phyloP scores from a whole-genome alignment of 1,140 invertebrate genomes.

The Drosophila yakuba region DNA sequence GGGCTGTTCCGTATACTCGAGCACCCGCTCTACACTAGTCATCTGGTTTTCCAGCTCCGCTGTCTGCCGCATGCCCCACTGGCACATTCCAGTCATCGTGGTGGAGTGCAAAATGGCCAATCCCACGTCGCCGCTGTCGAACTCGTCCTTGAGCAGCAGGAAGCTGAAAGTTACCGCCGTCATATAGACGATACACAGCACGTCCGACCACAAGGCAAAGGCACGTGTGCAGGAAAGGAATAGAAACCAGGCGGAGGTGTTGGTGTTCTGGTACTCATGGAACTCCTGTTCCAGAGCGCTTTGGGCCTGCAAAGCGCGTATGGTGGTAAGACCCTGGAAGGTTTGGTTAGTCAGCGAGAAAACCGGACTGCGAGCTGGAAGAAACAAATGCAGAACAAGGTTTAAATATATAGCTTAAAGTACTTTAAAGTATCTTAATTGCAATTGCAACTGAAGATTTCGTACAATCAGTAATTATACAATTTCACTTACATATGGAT shows the following conservation, averaged over 20 bases:
- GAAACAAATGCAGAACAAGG: neutral
- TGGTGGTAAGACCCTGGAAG: slow-evolving; percentile 92
- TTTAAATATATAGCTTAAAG: too few relatives aligned
- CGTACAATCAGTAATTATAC: neutral
- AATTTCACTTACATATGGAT: slow-evolving; percentile 89
- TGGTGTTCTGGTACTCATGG: slow-evolving; percentile 89
- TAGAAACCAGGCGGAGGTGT: slow-evolving; percentile 89
- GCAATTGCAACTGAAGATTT: too few relatives aligned
- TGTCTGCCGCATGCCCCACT: slow-evolving; percentile 95
- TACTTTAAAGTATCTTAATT: too few relatives aligned
- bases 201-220: slow-evolving; percentile 87
- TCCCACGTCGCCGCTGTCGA: slow-evolving; percentile 90
- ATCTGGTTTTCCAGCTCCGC: slow-evolving; percentile 94
- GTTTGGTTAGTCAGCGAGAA: slow-evolving; percentile 91
- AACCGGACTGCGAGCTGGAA: slow-evolving; percentile 87
- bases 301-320: slow-evolving; percentile 89
- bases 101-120: slow-evolving; percentile 92
- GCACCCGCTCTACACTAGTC: slow-evolving; percentile 91
- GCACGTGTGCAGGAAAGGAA: slow-evolving; percentile 89
- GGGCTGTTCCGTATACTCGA: slow-evolving; percentile 89
- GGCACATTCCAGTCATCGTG: slow-evolving; percentile 91
- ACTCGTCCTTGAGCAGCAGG: slow-evolving; percentile 85
- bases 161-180: slow-evolving; percentile 87
- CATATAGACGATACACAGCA: slow-evolving; percentile 89
- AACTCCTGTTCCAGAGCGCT: slow-evolving; percentile 88